A percentile compares a stretch with the other conserved stretches of the same genome.
These are phyloP conservation scores for Saxicola maurus DNA, from an alignment of 2,797 vertebrate genomes.

Conservation along the genomic window DNA sequence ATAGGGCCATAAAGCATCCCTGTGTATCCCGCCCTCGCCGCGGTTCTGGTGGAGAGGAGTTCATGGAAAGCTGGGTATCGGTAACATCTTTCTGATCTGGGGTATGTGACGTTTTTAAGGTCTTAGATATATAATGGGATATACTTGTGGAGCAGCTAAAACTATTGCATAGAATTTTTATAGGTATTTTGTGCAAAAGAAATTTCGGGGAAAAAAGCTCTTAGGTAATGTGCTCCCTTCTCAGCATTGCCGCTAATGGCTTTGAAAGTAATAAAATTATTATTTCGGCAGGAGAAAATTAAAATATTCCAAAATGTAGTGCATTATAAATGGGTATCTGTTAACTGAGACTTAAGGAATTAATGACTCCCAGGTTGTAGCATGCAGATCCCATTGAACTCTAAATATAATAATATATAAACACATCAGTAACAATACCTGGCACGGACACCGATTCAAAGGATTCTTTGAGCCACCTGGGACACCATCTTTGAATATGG, in stretches of 20 bases:
- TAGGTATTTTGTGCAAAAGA: background rate
- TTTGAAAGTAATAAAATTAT: background rate
- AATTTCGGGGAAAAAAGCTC: accelerated
- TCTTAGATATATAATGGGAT: background rate
- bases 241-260: background rate
- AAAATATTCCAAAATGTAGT: background rate
- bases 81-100: constrained; percentile 38
- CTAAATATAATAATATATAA: background rate
- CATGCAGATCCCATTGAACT: background rate
- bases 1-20: constrained; percentile 57
- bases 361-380: background rate
- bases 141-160: background rate
- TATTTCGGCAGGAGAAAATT: background rate
- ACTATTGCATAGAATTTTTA: background rate
- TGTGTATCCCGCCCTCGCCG: background rate
- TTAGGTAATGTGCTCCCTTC: background rate
- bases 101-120: constrained; percentile 8
- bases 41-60: constrained; percentile 42
- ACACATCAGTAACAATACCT: background rate
- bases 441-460: background rate
- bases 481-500: background rate
- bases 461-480: background rate
- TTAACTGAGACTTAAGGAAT: background rate
- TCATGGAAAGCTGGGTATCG: constrained; percentile 32
- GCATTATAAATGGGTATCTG: background rate